Evolutionary conservation across 2,888 invertebrate species (phyloP).

Genomic region (Druceiella hillmani): DNA sequence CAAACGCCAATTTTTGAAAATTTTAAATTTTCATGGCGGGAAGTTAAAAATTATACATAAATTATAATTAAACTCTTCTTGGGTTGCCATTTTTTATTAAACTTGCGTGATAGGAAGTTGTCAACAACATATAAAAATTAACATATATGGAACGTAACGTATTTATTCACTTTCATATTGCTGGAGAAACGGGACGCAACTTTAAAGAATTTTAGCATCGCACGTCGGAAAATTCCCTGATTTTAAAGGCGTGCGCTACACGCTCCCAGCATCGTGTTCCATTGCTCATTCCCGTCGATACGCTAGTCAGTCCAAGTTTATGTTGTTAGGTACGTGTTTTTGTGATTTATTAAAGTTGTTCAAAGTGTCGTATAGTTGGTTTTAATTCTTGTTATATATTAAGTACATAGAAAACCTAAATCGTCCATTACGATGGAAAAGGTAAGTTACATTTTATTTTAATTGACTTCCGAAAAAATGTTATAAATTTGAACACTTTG

Average conservation of each 20-base stretch:
- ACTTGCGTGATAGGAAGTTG: conserved; percentile 2
- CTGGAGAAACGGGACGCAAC: conserved; percentile 1
- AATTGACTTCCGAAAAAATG: conserved; percentile 4
- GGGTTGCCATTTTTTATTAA: conserved; percentile 6
- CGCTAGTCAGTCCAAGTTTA: conserved; percentile 2
- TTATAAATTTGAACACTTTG: no score
- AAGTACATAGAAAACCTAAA: neutral
- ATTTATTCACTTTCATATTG: conserved; percentile 6
- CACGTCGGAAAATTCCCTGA: neutral
- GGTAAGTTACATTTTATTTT: conserved; percentile 2
- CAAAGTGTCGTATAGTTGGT: conserved; percentile 2
- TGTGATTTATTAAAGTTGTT: conserved; percentile 3
- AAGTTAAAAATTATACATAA: conserved; percentile 6
- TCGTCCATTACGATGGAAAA: conserved; percentile 4
- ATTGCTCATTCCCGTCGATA: conserved; percentile 3
- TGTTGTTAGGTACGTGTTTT: neutral
- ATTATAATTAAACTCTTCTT: conserved; percentile 4
- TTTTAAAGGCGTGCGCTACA: conserved; percentile 1
- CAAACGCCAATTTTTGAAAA: no score
- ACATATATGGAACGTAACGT: conserved; percentile 7
- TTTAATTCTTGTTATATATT: conserved; percentile 3
- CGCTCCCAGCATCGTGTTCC: conserved; percentile 1
- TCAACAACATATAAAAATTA: conserved; percentile 5
- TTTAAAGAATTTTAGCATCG: neutral
- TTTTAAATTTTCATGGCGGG: conserved; percentile 5